Percentiles rank a stretch among this genome's conserved stretches.
phyloP scores from a whole-genome alignment of 2,797 vertebrate genomes.

The Amazona ochrocephala region DNA sequence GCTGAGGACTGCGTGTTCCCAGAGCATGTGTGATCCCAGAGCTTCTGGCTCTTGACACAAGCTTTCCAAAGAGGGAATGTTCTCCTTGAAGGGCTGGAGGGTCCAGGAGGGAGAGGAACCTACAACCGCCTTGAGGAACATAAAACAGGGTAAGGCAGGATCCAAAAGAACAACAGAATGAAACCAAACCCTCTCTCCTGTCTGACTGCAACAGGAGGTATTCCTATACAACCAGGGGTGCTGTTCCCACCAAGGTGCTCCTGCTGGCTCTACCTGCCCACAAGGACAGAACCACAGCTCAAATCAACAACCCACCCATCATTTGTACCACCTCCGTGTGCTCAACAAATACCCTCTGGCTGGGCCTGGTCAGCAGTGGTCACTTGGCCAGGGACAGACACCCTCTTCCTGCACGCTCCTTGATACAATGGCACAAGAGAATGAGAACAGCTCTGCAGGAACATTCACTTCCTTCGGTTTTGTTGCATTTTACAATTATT shows the following conservation, averaged over 20 bases:
- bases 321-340: not conserved
- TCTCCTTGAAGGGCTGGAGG: not conserved
- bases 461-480: conserved; percentile 10
- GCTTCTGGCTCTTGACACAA: not conserved
- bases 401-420: not conserved
- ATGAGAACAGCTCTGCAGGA: not conserved
- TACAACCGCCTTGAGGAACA: not conserved
- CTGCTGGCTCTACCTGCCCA: not conserved
- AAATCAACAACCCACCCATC: not conserved
- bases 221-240: not conserved
- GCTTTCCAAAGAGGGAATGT: not conserved
- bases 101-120: not conserved
- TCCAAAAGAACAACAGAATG: not conserved
- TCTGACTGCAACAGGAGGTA: not conserved
- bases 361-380: not conserved
- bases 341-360: not conserved
- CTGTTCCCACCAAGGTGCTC: not conserved
- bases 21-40: not conserved
- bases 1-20: not conserved
- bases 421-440: conserved; percentile 26
- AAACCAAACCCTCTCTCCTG: not conserved
- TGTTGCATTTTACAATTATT: not conserved
- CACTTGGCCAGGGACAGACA: not conserved
- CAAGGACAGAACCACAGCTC: not conserved
- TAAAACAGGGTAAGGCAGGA: not conserved